Base-by-base conservation (phyloP, 2,113 vertebrate species). In the Channa argus region DNA sequence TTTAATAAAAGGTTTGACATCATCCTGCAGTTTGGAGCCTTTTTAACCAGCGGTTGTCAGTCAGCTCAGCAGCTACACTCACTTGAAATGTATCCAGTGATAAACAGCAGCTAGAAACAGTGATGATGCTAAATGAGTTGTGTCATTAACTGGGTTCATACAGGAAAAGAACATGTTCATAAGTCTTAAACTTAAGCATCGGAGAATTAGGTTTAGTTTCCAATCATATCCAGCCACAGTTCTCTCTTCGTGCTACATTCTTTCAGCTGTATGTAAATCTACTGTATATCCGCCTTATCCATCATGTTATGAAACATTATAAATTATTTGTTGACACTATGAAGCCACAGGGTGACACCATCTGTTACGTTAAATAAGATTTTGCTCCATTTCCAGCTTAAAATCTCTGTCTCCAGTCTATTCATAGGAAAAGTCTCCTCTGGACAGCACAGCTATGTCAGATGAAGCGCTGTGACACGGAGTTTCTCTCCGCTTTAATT, bases 1-100 rank as follows among this genome's bases (percentile, higher is more conserved):
- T 24, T 24, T 78, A 86, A 86, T 89, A 89, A 89, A 88, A 86
- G 24, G 24, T 24, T 24, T 24, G 24, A 24, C 24, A 24, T 24
- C 24, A 24, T 24, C 24, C 24, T 24, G 24, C 24, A 1, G 24
- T 24, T 24, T 24, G 24, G 24, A 24, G 24, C 24, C 24, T 24
- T 24, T 24, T 24, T 24, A 24, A 24, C 24, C 24, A 24, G 24
- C 24, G 24, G 24, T 24, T 24, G 24, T 24, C 24, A 24, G 24
- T 24, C 24, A 24, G 24, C 24, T 24, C 24, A 24, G 24, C 24
- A 24, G 24, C 24, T 24, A 24, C 24, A 24, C 24, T 24, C 24
- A 24, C 24, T n/a, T n/a, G n/a, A n/a, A n/a, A 24, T 24, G 24
- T 24, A 24, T 24, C 24, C 24, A 24, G 24, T 24, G 24, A 24